phyloP scores from a whole-genome alignment of 1,140 invertebrate genomes.

The Apis mellifera region Amel_HAv3.1 CM009936.2:1675001-1675500 shows the following conservation, averaged over 20 bases:
- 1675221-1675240: background rate
- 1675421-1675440: no score
- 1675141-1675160: no score
- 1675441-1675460: background rate
- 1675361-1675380: background rate
- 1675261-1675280: conserved; percentile 11
- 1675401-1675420: background rate
- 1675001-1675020: no score
- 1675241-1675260: background rate
- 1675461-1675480: background rate
- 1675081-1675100: no score
- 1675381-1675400: background rate
- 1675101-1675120: no score
- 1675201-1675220: background rate
- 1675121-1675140: no score
- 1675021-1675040: no score
- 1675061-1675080: no score
- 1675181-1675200: background rate
- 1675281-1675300: background rate
- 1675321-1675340: conserved; percentile 19
- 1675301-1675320: background rate
- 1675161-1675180: background rate
- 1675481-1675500: background rate
- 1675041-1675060: no score
- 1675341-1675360: accelerated